A percentile compares a stretch with the other conserved stretches of the same genome.
Conservation (phyloP, 2,888 invertebrate genomes). For the Pherbina coryleti region DNA sequence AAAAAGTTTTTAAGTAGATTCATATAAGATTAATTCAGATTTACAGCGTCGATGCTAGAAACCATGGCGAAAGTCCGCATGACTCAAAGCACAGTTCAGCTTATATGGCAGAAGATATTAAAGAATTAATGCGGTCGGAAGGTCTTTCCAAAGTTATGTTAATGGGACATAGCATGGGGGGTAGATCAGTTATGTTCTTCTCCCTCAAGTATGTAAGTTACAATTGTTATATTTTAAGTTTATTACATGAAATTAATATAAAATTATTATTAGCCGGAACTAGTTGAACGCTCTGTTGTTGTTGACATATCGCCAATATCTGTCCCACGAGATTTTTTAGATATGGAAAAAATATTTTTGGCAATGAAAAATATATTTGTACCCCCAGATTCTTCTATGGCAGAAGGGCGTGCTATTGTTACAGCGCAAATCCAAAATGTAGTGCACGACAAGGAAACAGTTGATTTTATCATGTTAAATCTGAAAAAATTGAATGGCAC, state of each 20-base stretch:
- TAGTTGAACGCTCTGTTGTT: conserved; percentile 77
- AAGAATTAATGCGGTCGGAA: conserved; percentile 75
- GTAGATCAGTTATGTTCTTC: conserved; percentile 88
- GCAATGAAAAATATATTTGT: conserved; percentile 76
- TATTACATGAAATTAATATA: background rate
- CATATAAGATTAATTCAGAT: background rate
- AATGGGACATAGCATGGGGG: conserved; percentile 96
- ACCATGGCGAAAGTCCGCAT: conserved; percentile 96
- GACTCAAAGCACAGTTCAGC: conserved; percentile 78
- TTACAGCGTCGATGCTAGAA: conserved; percentile 82
- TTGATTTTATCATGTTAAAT: conserved; percentile 89
- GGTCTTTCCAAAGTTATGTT: conserved; percentile 76
- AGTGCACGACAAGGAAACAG: conserved; percentile 73
- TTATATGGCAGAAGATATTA: conserved; percentile 82
- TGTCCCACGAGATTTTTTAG: conserved; percentile 72
- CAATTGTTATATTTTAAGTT: background rate
- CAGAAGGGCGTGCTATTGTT: conserved; percentile 77
- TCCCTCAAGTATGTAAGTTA: conserved; percentile 78
- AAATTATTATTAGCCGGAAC: conserved; percentile 70
- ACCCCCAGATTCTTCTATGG: conserved; percentile 75
- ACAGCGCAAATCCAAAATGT: conserved; percentile 75
- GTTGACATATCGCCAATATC: conserved; percentile 80
- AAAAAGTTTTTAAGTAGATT: no score
- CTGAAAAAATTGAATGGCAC: conserved; percentile 74
- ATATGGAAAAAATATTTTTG: conserved; percentile 75